Evolutionary conservation across 1,140 invertebrate genomes (phyloP).

Genomic region (Drosophila paulistorum): DNA sequence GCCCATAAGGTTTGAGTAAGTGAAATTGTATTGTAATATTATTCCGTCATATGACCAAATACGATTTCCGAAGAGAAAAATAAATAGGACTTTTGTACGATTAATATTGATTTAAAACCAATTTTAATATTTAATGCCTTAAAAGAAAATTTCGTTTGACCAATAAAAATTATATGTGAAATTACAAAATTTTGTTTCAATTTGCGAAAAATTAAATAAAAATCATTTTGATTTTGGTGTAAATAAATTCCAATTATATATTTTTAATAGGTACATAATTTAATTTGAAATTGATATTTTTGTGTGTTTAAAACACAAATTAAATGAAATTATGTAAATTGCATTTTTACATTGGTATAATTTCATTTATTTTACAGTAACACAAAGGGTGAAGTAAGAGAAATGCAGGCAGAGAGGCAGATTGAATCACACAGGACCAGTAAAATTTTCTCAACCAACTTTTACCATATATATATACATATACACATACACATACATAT

Average conservation of each 20-base stretch:
- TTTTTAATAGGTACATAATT: not conserved
- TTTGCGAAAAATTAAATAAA: not conserved
- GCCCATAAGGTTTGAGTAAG: no score
- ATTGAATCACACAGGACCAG: not conserved
- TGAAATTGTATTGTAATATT: no score
- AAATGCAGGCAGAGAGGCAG: not conserved
- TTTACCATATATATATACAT: not conserved
- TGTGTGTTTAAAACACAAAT: not conserved
- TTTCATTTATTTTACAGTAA: conserved; percentile 2
- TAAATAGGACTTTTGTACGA: no score
- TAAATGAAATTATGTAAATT: conserved; percentile 15
- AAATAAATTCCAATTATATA: conserved; percentile 5
- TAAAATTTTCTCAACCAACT: conserved; percentile 4
- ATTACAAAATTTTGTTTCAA: not conserved
- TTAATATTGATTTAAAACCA: not conserved
- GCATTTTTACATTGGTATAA: not conserved
- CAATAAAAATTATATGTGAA: not conserved
- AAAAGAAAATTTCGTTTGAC: not conserved
- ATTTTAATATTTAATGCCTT: not conserved
- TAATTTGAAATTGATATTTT: conserved; percentile 8
- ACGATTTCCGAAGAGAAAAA: no score
- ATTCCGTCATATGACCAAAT: no score
- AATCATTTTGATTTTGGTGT: conserved; percentile 2
- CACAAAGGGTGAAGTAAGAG: not conserved
- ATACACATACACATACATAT: not conserved